Base-by-base conservation (phyloP, 2,888 invertebrate species). In the Isoperla grammatica region DNA sequence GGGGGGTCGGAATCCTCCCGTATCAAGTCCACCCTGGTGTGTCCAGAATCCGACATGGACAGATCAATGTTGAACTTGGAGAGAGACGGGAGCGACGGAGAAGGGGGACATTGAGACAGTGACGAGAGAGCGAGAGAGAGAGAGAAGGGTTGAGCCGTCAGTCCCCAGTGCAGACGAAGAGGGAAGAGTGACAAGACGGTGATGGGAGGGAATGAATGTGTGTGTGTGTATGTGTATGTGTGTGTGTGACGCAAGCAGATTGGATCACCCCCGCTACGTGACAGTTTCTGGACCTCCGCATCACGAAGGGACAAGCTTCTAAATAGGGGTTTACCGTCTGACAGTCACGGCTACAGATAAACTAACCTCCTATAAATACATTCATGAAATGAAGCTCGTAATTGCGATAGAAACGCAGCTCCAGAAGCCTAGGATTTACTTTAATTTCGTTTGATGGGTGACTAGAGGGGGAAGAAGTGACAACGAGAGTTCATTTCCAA, bases 141-240 rank as follows among this genome's bases (percentile, higher is more conserved):
- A 29, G 56, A 59, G 54, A 55, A 57, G 54, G 46, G 56, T 35
- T 2, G 35, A 29, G 17, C 29, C 23, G 54, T 54, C 54, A 20
- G 29, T 29, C 39, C 1, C 40, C 72, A 74, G 74, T 74, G 71
- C 73, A 72, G 73, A 69, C 68, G 70, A 69, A 65, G 67, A 66
- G 68, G 63, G 67, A 66, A 65, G 66, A 64, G 65, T 66, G 56
- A 67, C 62, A 68, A 66, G 60, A 60, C 65, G 68, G 63, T 63
- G 66, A 65, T 63, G 61, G 65, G 53, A 57, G 61, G 59, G 61
- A 61, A 62, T 62, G 62, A 65, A 64, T 56, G 65, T 63, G n/a
- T 59, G 46, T 48, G 35, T 22, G 22, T 61, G 63, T 58, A 63
- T 63, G 63, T 60, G 61, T 13, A 35, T 35, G 56, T 56, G 56